Evolutionary conservation across 2,888 invertebrate species (phyloP).

Genomic region (Chloroclysta siterata): DNA sequence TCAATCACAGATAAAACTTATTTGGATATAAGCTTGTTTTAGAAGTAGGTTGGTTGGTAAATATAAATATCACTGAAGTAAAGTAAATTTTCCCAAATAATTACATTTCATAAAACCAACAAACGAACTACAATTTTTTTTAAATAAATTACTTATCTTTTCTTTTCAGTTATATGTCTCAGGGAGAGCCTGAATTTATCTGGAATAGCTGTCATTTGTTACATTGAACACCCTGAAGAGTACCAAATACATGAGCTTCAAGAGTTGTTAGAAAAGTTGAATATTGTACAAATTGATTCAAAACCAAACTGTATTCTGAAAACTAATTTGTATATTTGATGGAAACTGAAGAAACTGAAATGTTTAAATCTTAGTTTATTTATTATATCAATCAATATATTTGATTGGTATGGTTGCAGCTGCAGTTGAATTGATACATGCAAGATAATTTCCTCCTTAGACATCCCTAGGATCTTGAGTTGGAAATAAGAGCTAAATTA

Average conservation of each 20-base stretch:
- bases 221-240: constrained; percentile 67
- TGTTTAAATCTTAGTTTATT: constrained; percentile 4
- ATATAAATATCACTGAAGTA: no score
- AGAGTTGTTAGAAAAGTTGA: constrained; percentile 58
- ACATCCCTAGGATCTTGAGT: no score
- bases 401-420: background rate
- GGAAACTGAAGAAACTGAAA: constrained; percentile 19
- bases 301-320: constrained; percentile 55
- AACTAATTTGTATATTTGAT: constrained; percentile 75
- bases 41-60: no score
- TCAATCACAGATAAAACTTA: no score
- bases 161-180: constrained; percentile 66
- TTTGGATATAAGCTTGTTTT: no score
- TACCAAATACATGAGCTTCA: constrained; percentile 63
- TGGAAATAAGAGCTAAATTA: no score
- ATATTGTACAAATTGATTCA: constrained; percentile 56
- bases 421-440: background rate
- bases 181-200: constrained; percentile 64
- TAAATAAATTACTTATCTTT: background rate
- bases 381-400: background rate
- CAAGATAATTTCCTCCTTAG: no score
- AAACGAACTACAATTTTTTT: background rate
- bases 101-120: no score
- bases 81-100: no score
- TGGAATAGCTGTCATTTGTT: constrained; percentile 66